Evolutionary conservation across 2,888 invertebrate species (phyloP).

Genomic region (Hymenopus coronatus): DNA sequence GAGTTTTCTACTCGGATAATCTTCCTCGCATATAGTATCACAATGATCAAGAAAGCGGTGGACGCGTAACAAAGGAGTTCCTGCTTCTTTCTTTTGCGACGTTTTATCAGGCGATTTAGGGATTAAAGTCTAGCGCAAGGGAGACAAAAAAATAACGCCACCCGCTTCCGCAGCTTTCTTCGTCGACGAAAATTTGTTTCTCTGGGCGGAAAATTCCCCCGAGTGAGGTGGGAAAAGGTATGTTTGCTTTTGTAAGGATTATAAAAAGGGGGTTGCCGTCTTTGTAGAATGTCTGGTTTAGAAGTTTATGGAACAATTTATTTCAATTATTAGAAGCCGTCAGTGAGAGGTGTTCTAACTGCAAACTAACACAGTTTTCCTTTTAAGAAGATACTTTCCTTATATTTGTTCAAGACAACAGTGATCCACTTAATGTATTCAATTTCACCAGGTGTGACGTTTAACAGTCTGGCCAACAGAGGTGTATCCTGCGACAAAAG

Average conservation of each 20-base stretch:
- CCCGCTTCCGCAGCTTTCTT: neutral
- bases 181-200: neutral
- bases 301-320: neutral
- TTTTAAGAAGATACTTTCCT: neutral
- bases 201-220: neutral
- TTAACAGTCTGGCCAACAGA: no score
- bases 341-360: neutral
- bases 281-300: neutral
- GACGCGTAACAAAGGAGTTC: neutral
- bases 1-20: neutral
- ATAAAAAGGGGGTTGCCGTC: neutral
- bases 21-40: neutral
- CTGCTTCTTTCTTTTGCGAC: neutral
- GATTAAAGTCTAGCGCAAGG: neutral
- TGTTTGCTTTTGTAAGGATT: neutral
- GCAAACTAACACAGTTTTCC: neutral
- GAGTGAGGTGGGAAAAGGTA: neutral
- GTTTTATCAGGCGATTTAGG: neutral
- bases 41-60: neutral
- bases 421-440: no score
- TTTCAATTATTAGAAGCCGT: neutral
- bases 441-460: no score
- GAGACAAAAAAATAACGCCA: neutral
- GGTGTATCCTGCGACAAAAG: no score
- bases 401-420: no score